Base-by-base conservation (phyloP, 2,888 invertebrate genomes). In the Meloe dianella region DNA sequence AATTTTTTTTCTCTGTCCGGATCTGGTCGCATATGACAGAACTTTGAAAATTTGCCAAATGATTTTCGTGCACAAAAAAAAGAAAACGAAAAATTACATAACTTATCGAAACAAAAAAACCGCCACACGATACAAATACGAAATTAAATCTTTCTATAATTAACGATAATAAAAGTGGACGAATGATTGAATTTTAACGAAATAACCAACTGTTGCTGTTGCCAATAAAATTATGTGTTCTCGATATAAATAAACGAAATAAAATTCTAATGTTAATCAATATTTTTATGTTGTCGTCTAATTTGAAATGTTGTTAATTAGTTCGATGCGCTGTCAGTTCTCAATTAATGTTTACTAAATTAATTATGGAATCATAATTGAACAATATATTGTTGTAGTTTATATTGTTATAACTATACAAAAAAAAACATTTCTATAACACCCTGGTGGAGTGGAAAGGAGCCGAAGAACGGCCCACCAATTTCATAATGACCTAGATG, bases 401-500 rank as follows among this genome's bases (percentile, higher is more conserved):
- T 6, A 7, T 7, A 8, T 29, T 35, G 14, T n/a, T 41, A n/a
- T 17, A 41, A 3, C n/a, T 17, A 1, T 14, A 35, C 1, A 35
- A 17, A 41, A 41, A 12, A 12, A 41, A 17, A 5, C 14, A 14
- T 38, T 6, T 47, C 47, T 47, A 47, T 20, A 47, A 22, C 47
- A 47, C 20, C 20, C 20, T 47, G 47, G 2, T 47, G 4, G 10
- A 47, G 47, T 20, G 20, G 47, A 64, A 69, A 69, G 66, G 65
- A 66, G 61, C 66, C 65, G 66, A 41, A 41, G 41, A n/a, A 62
- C 71, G 69, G 63, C 67, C 69, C 68, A 71, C 70, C 71, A 68
- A 70, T 72, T 71, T 69, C 66, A 68, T 68, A 72, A 65, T 74
- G 72, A 74, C 73, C 74, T 72, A 74, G 68, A 74, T 73, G 71